A percentile compares a stretch with the other conserved stretches of the same genome.
These are phyloP conservation scores for Ernsta delagoae DNA, from an alignment of 2,888 invertebrate species.

Conservation along the genomic window DNA sequence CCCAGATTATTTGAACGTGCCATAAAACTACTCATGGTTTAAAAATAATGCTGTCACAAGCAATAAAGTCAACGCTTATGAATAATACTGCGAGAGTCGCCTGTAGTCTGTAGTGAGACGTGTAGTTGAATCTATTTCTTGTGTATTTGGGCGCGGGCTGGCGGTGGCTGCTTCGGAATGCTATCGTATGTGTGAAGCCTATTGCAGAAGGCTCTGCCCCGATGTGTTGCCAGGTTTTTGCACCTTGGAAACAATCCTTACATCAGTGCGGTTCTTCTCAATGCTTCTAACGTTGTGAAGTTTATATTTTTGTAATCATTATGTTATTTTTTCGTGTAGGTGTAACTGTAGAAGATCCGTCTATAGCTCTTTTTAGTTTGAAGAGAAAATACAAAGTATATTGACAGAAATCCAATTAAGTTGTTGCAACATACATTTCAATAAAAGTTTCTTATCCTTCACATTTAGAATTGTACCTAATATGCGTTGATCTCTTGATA, in stretches of 20 bases:
- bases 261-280: background rate
- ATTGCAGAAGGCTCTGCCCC: background rate
- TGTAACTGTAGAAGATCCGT: background rate
- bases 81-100: background rate
- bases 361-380: background rate
- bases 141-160: constrained; percentile 20
- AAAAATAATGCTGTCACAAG: too few relatives aligned
- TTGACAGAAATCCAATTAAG: background rate
- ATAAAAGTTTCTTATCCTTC: background rate
- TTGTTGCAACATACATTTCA: background rate
- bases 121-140: constrained; percentile 19
- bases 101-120: background rate
- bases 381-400: background rate
- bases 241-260: background rate
- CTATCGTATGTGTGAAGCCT: constrained; percentile 13
- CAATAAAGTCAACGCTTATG: too few relatives aligned
- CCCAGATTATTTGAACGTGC: too few relatives aligned
- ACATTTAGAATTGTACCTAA: too few relatives aligned
- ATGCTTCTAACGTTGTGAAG: background rate
- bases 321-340: too few relatives aligned
- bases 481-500: too few relatives aligned
- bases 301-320: background rate
- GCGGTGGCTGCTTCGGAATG: constrained; percentile 10
- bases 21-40: too few relatives aligned
- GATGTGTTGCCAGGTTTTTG: background rate